Conservation (phyloP, 1,140 invertebrate genomes). For the Macrosteles quadrilineatus region DNA sequence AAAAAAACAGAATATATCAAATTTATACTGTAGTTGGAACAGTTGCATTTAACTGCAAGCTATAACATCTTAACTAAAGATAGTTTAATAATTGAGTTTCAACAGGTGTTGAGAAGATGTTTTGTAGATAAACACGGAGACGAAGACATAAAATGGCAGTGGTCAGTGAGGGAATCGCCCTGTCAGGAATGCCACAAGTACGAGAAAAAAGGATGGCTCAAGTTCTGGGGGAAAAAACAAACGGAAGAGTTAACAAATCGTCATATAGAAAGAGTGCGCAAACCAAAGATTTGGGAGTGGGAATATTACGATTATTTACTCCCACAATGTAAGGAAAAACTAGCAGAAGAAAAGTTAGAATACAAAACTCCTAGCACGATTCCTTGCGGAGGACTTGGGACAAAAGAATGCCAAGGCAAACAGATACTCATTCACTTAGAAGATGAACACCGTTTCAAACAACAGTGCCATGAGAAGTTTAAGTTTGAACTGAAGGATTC, state of each 20-base stretch:
- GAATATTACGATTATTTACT: slow-evolving; percentile 7
- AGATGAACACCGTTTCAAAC: background rate
- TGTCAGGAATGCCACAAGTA: background rate
- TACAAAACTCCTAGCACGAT: background rate
- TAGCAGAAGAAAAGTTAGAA: background rate
- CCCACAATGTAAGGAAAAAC: background rate
- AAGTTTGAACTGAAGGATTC: background rate
- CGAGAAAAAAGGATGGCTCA: background rate
- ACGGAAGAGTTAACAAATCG: slow-evolving; percentile 3
- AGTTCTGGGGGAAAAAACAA: background rate
- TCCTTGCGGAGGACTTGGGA: background rate
- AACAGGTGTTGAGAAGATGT: too few species aligned
- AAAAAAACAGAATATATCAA: too few species aligned
- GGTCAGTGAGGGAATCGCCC: background rate
- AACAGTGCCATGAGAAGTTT: background rate
- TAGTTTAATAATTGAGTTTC: too few species aligned
- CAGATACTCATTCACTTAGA: background rate
- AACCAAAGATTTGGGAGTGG: slow-evolving; percentile 6
- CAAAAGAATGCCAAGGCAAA: background rate
- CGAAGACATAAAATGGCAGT: slow-evolving; percentile 20
- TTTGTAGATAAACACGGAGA: background rate
- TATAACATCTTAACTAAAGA: too few species aligned
- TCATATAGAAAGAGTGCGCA: background rate
- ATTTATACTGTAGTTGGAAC: too few species aligned
- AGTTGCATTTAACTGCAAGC: too few species aligned